Base-by-base conservation (phyloP, 2,797 vertebrate genomes). In the Galagoides demidoff region DNA sequence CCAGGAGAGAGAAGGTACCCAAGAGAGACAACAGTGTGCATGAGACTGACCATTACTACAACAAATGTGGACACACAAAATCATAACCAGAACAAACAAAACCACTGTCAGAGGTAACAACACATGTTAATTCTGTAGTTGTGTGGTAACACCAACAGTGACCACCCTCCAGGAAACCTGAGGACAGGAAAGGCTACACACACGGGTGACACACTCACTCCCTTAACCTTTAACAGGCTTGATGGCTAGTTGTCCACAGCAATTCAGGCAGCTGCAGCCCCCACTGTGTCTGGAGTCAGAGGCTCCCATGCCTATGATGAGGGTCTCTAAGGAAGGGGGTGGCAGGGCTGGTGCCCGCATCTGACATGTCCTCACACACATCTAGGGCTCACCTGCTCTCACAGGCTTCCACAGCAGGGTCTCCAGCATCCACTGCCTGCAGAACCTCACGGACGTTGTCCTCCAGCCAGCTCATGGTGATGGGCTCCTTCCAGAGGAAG, bases 381-480 rank as follows among this genome's bases (percentile, higher is more conserved):
- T 25, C 39, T 29, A 0, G 8, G 22, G 73, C 99, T 98, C 97
- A 99, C 99, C 99, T 99, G 96, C 98, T 99, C 92, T 99, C 99
- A 2, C 98, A 99, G 39, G 99, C 99, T 61, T 99, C 99, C 96
- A 99, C 99, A 4, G 98, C 61, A 0, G 99, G 98, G 85, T 99
- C 99, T 77, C 95, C 98, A 7, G 98, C 92, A 8, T 99, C 99
- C 85, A 99, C 99, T 71, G 98, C 97, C 63, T 25, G 96, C 68
- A 99, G 94, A 76, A 99, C 99, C 90, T 99, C 98, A 0, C 92
- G 99, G 74, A 99, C 99, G 0, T 98, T 99, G 92, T 99, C 98
- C 96, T 99, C 99, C 98, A 99, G 97, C 99, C 99, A 99, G 43
- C 99, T 98, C 99, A 99, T 99, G 83, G 99, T 98, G 0, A 98